Conservation (phyloP, 2,888 invertebrate species). For the Bellardia pandia region DNA sequence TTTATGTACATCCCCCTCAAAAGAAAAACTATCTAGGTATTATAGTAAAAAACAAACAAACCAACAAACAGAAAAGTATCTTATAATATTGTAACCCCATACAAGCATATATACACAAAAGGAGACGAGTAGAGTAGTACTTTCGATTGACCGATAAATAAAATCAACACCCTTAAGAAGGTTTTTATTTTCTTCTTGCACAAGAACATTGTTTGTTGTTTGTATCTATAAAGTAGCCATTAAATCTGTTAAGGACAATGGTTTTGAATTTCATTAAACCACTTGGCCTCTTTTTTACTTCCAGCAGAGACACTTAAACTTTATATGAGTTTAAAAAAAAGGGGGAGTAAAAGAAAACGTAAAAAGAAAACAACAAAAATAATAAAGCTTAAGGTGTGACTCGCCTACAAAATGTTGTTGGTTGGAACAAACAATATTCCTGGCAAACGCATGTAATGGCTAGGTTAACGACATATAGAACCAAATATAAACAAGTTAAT, state of each 20-base stretch:
- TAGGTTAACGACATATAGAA: too few species aligned
- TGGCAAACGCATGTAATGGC: background rate
- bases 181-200: background rate
- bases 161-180: slow-evolving; percentile 4
- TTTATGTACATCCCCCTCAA: background rate
- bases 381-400: slow-evolving; percentile 36
- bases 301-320: background rate
- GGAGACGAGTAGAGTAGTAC: background rate
- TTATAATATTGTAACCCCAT: background rate
- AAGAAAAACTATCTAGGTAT: background rate
- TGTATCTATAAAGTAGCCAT: slow-evolving; percentile 38
- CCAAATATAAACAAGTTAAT: too few species aligned
- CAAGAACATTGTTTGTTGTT: slow-evolving; percentile 15
- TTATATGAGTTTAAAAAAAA: background rate
- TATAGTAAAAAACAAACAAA: background rate
- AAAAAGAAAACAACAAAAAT: background rate
- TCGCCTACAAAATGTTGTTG: slow-evolving; percentile 20
- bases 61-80: background rate
- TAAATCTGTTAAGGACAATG: slow-evolving; percentile 56
- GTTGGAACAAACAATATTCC: slow-evolving; percentile 15
- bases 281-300: background rate
- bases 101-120: background rate
- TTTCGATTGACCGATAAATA: background rate
- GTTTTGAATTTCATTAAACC: slow-evolving; percentile 56
- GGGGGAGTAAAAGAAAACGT: background rate